Base-by-base conservation (phyloP, 1,140 invertebrate species). In the Lasioglossum albipes region DNA sequence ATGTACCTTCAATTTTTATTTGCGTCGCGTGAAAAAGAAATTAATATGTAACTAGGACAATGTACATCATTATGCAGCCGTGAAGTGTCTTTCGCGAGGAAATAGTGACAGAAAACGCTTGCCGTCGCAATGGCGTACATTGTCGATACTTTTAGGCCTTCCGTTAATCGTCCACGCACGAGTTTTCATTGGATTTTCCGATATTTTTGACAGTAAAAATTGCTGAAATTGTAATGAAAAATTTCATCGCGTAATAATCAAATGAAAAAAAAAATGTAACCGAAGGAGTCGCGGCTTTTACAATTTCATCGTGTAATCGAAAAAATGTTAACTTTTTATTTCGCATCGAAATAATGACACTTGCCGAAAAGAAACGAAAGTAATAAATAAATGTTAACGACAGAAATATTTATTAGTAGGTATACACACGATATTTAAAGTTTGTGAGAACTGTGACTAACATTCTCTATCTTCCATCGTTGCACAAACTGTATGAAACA, bases 101-200 rank as follows among this genome's bases (percentile, higher is more conserved):
- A 5, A 27, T 12, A 49, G 20, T 66, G 18, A n/a, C 18, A 22
- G n/a, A 66, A 62, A 16, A 75, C 68, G 69, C 71, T 81, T 74
- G 71, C 86, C 86, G 84, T 84, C 86, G 87, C 86, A 88, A 89
- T 87, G 87, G 86, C 87, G 84, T n/a, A 81, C 68, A 69, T 80
- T 65, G 4, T 54, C 27, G 27, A 7, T 49, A 59, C 83, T 68
- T 62, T 49, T 69, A 54, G 2, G 7, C 18, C 49, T 66, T 45
- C 42, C n/a, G 1, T 16, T 12, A 67, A 69, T 62, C 20, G 49
- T 16, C 5, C 52, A 20, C 10, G 2, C n/a, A 6, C 18, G 2
- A 59, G 10, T 31, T 70, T 31, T 61, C 27, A 2, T 2, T 20
- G 7, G n/a, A 20, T n/a, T 45, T 66, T 22, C 12, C 9, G 9